Conservation (phyloP, 2,888 invertebrate species). For the Sphaerophoria rueppellii region DNA sequence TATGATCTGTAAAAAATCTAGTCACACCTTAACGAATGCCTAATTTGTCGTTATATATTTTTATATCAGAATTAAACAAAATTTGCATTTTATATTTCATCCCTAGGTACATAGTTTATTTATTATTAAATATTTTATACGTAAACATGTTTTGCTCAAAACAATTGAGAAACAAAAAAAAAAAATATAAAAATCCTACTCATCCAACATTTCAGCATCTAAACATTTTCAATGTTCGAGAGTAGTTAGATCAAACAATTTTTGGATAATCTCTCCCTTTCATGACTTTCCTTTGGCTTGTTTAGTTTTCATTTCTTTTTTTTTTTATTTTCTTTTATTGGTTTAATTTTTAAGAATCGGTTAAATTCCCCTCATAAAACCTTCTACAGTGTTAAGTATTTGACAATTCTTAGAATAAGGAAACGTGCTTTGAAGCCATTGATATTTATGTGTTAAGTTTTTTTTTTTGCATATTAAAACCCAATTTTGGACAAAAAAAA, state of each 20-base stretch:
- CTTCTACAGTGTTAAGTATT: no score
- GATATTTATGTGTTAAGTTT: no score
- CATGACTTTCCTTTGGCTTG: constrained; percentile 66
- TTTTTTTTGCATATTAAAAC: no score
- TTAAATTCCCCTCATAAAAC: no score
- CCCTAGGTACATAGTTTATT: constrained; percentile 17
- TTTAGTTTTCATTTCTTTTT: constrained; percentile 48
- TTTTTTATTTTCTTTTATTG: constrained; percentile 7
- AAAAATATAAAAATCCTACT: constrained; percentile 56
- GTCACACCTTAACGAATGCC: constrained; percentile 18
- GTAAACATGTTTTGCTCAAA: constrained; percentile 44
- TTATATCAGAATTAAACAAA: constrained; percentile 26
- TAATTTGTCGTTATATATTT: constrained; percentile 12
- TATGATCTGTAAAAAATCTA: constrained; percentile 16
- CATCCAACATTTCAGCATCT: constrained; percentile 73
- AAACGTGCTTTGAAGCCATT: no score
- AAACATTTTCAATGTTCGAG: constrained; percentile 63
- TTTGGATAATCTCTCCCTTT: constrained; percentile 70
- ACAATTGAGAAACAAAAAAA: constrained; percentile 23
- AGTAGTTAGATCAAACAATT: constrained; percentile 53
- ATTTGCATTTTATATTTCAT: constrained; percentile 47
- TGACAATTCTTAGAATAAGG: no score
- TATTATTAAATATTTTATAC: constrained; percentile 18
- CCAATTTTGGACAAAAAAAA: no score
- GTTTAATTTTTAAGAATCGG: no score